Evolutionary conservation across 2,113 vertebrate species (phyloP).

Genomic region (Andinoacara biseriatus): DNA sequence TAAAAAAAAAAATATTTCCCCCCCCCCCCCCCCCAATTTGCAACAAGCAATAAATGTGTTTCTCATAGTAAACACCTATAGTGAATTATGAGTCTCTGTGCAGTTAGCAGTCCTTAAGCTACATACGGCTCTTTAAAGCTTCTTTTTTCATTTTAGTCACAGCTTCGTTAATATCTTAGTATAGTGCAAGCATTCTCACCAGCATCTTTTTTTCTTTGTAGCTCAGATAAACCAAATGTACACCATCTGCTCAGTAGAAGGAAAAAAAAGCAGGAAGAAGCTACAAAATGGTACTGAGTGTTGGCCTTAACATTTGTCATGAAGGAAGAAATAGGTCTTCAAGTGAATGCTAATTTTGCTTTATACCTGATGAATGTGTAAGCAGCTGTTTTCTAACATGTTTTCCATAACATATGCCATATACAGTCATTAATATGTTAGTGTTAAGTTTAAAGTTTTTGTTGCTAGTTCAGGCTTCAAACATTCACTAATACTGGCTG

Average conservation of each 20-base stretch:
- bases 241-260: background rate
- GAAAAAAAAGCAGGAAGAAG: background rate
- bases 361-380: background rate
- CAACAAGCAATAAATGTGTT: background rate
- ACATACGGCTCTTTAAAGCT: background rate
- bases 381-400: background rate
- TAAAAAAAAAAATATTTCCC: no score
- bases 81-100: background rate
- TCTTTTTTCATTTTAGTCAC: background rate
- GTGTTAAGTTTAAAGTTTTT: background rate
- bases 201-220: background rate
- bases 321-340: background rate
- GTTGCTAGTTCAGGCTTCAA: background rate
- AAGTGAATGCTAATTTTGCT: constrained; percentile 8
- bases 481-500: no score
- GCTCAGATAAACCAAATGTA: background rate
- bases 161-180: background rate
- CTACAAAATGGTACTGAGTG: background rate
- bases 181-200: background rate
- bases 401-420: background rate
- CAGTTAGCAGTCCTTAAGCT: background rate
- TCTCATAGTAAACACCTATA: background rate
- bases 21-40: background rate
- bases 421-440: background rate
- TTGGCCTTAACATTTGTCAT: background rate